Conservation (phyloP, 2,113 vertebrate species). For the Ptychochromis oligacanthus region DNA sequence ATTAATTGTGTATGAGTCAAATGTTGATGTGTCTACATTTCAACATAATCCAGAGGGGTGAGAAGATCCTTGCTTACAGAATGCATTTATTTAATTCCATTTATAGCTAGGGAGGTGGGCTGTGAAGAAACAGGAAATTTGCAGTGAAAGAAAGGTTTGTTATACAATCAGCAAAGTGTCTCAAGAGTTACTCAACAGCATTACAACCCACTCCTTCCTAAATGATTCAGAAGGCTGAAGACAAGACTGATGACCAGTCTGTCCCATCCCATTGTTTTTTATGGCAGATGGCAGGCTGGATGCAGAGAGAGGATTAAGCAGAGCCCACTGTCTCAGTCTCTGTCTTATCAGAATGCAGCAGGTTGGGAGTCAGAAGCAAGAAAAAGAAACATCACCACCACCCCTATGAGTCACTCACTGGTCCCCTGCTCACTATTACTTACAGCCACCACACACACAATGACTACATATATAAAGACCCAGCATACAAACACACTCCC, state of each 20-base stretch:
- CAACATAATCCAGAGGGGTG: not conserved
- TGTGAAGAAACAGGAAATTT: constrained; percentile 34
- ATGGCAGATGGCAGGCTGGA: constrained; percentile 38
- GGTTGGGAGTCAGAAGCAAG: constrained; percentile 46
- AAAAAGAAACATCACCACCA: constrained; percentile 43
- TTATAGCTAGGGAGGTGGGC: constrained; percentile 17
- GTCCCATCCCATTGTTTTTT: constrained; percentile 40
- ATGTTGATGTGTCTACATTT: constrained; percentile 20
- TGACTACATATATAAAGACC: constrained; percentile 9
- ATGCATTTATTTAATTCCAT: constrained; percentile 4
- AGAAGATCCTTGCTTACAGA: constrained; percentile 17
- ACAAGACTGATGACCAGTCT: constrained; percentile 43
- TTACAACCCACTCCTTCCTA: constrained; percentile 58
- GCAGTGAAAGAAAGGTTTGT: constrained; percentile 21
- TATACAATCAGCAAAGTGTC: constrained; percentile 50
- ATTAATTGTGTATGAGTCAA: constrained; percentile 3
- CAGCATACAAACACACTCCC: not conserved
- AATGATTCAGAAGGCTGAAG: constrained; percentile 62
- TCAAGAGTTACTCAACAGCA: constrained; percentile 55
- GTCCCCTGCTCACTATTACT: constrained; percentile 38
- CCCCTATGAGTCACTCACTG: constrained; percentile 54
- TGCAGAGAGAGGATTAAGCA: constrained; percentile 53
- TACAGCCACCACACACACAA: constrained; percentile 22
- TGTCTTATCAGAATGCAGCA: constrained; percentile 60
- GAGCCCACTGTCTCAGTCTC: constrained; percentile 38